A percentile compares a stretch with the other conserved stretches of the same genome.
phyloP scores from a whole-genome alignment of 2,113 vertebrate genomes.

The Hippocampus barbouri region DNA sequence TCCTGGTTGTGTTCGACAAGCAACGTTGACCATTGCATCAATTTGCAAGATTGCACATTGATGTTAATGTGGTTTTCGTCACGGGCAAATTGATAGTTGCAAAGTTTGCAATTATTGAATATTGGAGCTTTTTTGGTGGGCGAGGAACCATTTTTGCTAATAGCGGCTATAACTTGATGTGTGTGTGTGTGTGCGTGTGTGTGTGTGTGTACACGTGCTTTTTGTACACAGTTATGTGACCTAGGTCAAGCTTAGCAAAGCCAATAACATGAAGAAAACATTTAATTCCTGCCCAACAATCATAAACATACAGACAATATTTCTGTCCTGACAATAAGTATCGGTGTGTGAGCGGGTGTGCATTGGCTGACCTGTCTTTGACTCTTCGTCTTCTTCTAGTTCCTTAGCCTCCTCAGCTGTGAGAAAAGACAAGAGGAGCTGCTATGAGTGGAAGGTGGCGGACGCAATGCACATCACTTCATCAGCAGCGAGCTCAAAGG shows the following conservation, averaged over 20 bases:
- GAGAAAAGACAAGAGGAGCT: conserved; percentile 44
- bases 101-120: neutral
- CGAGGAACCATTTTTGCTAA: neutral
- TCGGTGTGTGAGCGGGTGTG: conserved; percentile 16
- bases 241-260: neutral
- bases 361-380: conserved; percentile 82
- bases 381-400: conserved; percentile 77
- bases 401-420: conserved; percentile 82
- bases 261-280: neutral
- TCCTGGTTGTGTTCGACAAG: neutral
- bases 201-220: no score
- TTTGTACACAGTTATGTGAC: no score
- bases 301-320: neutral
- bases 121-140: neutral
- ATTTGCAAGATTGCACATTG: neutral
- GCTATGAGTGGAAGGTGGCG: conserved; percentile 44
- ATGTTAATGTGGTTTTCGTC: neutral
- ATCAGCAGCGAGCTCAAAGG: conserved; percentile 55
- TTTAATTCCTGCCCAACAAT: neutral
- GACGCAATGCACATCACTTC: conserved; percentile 46
- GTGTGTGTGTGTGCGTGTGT: no score
- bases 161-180: neutral
- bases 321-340: neutral
- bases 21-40: conserved; percentile 4
- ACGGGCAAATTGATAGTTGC: neutral